Evolutionary conservation across 1,140 invertebrate species (phyloP).

Genomic region (Papilio helenus): DNA sequence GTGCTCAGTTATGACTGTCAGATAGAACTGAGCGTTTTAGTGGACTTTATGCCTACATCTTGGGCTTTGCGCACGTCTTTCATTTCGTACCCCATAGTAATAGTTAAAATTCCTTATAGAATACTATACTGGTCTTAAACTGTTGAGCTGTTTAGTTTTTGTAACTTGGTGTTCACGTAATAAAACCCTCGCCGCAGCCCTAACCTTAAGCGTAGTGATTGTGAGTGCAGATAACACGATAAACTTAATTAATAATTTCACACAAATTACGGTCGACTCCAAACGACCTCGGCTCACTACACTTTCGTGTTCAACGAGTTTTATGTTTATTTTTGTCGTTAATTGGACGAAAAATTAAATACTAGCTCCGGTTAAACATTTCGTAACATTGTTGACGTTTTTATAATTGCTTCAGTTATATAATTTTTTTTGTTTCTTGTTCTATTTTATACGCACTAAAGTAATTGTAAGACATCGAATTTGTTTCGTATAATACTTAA

Average conservation of each 20-base stretch:
- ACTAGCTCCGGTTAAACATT: slow-evolving; percentile 1
- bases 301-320: neutral
- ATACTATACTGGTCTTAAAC: neutral
- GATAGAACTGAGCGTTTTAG: no score
- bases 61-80: no score
- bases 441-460: neutral
- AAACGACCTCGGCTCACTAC: slow-evolving; percentile 21
- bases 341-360: slow-evolving; percentile 31
- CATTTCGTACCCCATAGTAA: no score
- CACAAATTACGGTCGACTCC: slow-evolving; percentile 59
- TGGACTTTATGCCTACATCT: no score
- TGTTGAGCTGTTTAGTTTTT: neutral
- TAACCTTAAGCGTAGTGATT: slow-evolving; percentile 15
- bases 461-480: neutral
- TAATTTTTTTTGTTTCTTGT: neutral
- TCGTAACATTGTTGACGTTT: slow-evolving; percentile 7
- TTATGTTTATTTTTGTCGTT: slow-evolving; percentile 17
- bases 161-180: neutral
- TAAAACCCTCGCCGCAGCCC: neutral
- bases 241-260: slow-evolving; percentile 70
- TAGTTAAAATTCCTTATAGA: no score
- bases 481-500: no score
- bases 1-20: no score
- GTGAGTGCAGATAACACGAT: slow-evolving; percentile 48
- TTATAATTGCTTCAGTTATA: slow-evolving; percentile 5